These are phyloP conservation scores for Tenthredo scrophulariae DNA, from an alignment of 2,888 invertebrate species.

Conservation along the genomic window DNA sequence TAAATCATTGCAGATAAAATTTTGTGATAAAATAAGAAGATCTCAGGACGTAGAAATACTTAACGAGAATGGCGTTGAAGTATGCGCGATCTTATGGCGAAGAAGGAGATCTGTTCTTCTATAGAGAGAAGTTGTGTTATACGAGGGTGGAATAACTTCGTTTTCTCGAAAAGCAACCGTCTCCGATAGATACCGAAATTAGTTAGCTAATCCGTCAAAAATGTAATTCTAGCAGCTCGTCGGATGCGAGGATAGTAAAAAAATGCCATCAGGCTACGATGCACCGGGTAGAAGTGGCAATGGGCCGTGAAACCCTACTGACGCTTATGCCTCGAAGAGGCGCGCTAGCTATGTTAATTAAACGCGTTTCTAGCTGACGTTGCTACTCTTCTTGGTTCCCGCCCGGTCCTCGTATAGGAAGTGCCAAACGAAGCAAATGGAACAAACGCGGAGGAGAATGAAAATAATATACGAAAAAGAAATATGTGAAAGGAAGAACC, in stretches of 20 bases:
- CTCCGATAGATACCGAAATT: constrained; percentile 58
- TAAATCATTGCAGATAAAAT: neutral
- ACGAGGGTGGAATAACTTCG: neutral
- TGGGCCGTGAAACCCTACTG: constrained; percentile 72
- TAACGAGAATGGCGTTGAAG: neutral
- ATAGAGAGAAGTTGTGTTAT: neutral
- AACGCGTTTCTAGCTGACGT: constrained; percentile 72
- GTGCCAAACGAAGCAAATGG: constrained; percentile 53
- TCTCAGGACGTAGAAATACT: neutral
- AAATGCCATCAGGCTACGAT: constrained; percentile 45
- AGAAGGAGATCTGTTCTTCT: neutral
- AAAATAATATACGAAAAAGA: constrained; percentile 56
- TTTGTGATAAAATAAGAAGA: neutral
- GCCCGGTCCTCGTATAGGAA: constrained; percentile 43
- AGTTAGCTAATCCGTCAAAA: constrained; percentile 66
- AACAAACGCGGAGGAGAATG: constrained; percentile 50
- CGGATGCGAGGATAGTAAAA: constrained; percentile 36
- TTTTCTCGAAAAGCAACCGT: neutral
- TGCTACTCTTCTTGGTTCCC: constrained; percentile 28
- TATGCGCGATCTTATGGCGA: neutral
- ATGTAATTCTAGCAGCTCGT: constrained; percentile 61
- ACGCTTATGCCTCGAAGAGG: constrained; percentile 57
- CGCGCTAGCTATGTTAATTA: constrained; percentile 76
- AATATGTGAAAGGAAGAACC: constrained; percentile 58
- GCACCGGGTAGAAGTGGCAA: constrained; percentile 62